Evolutionary conservation across 2,113 vertebrate genomes (phyloP).

Genomic region (Centropristis striata): DNA sequence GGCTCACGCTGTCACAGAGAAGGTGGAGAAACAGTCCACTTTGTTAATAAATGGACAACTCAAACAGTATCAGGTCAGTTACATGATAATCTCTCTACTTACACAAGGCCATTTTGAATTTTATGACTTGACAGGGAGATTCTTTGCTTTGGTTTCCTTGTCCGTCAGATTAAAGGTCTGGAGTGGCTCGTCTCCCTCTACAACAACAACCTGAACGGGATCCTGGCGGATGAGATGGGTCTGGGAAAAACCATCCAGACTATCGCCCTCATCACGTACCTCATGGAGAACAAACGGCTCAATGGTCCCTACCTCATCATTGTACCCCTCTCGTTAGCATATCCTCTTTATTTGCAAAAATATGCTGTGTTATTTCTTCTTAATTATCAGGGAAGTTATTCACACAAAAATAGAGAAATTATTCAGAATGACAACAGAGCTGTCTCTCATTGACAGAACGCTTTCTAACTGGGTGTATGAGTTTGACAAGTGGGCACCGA

Average conservation of each 20-base stretch:
- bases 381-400: background rate
- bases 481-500: constrained; percentile 98
- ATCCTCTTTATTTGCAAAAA: background rate
- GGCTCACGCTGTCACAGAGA: constrained; percentile 96
- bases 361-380: background rate
- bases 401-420: background rate
- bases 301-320: constrained; percentile 99
- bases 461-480: constrained; percentile 98
- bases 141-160: background rate
- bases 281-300: constrained; percentile 98
- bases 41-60: constrained; percentile 96
- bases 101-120: background rate
- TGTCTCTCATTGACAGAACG: constrained; percentile 84
- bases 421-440: background rate
- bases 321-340: constrained; percentile 94
- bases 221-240: constrained; percentile 97
- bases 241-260: constrained; percentile 98
- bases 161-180: constrained; percentile 91
- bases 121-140: background rate
- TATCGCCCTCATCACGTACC: constrained; percentile 97
- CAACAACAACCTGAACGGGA: constrained; percentile 98
- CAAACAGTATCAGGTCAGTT: constrained; percentile 92
- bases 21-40: constrained; percentile 93
- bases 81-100: background rate
- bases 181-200: constrained; percentile 97